These are phyloP conservation scores for Pterophyllum scalare DNA, from an alignment of 2,113 vertebrate species.

Conservation along the genomic window DNA sequence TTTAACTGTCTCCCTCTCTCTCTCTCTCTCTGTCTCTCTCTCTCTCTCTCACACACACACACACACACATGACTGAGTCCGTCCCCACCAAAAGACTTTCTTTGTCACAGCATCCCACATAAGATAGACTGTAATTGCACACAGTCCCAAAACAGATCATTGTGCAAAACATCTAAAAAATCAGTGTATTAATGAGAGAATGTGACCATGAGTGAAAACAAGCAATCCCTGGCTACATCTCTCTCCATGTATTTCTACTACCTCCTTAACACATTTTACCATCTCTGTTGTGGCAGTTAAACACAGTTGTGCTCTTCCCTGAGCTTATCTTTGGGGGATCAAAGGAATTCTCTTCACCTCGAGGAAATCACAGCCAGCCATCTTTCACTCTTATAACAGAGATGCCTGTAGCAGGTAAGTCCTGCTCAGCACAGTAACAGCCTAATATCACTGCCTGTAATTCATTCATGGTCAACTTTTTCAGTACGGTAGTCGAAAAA, in stretches of 20 bases:
- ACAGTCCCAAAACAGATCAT: background rate
- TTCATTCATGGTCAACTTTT: background rate
- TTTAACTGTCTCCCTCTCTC: background rate
- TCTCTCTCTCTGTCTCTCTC: background rate
- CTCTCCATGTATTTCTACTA: background rate
- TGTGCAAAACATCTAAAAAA: background rate
- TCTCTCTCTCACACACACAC: background rate
- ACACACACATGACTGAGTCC: background rate
- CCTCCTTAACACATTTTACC: background rate
- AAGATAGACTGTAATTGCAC: background rate
- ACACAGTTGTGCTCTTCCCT: background rate
- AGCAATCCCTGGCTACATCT: background rate
- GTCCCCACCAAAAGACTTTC: background rate
- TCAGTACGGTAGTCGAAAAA: no score
- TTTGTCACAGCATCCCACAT: no score
- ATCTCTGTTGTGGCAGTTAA: background rate
- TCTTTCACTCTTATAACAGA: background rate
- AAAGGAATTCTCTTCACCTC: background rate
- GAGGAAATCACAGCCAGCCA: background rate
- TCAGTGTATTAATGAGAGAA: background rate
- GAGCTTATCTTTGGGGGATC: background rate
- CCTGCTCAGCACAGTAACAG: background rate
- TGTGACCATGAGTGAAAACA: background rate
- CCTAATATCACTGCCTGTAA: background rate
- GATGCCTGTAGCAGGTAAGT: background rate